Evolutionary conservation across 2,797 vertebrate genomes (phyloP).

Genomic region (Hypotaenidia okinawae): DNA sequence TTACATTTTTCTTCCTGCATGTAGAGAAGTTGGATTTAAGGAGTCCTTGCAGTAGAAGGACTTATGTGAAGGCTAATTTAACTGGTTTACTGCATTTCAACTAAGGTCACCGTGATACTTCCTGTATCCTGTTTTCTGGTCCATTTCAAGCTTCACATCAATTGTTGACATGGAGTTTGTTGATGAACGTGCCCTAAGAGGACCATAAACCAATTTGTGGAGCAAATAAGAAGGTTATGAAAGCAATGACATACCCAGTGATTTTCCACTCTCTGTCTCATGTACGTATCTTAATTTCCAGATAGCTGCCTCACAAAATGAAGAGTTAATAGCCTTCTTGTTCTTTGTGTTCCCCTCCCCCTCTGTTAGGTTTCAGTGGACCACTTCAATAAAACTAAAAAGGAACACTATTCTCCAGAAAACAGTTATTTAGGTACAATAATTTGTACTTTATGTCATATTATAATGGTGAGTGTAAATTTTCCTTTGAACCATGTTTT

Average conservation of each 20-base stretch:
- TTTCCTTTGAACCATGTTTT: conserved; percentile 84
- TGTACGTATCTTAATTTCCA: conserved; percentile 52
- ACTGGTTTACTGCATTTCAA: conserved; percentile 16
- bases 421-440: conserved; percentile 79
- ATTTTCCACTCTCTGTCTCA: conserved; percentile 21
- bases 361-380: conserved; percentile 48
- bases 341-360: neutral
- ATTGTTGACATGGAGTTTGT: conserved; percentile 53
- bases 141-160: conserved; percentile 54
- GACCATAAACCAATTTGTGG: conserved; percentile 54
- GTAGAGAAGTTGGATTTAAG: neutral
- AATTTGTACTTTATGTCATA: conserved; percentile 81
- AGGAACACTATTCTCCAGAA: conserved; percentile 70
- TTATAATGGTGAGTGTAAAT: conserved; percentile 80
- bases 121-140: conserved; percentile 56
- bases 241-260: conserved; percentile 26
- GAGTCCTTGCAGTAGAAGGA: neutral
- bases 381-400: conserved; percentile 63
- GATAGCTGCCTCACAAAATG: conserved; percentile 40
- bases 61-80: neutral
- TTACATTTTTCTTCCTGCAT: neutral
- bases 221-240: conserved; percentile 57
- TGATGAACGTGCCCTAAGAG: conserved; percentile 38
- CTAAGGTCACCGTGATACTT: conserved; percentile 23
- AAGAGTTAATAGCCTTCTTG: conserved; percentile 43